phyloP scores from a whole-genome alignment of 2,797 vertebrate species.

The Pempheris klunzingeri region DNA sequence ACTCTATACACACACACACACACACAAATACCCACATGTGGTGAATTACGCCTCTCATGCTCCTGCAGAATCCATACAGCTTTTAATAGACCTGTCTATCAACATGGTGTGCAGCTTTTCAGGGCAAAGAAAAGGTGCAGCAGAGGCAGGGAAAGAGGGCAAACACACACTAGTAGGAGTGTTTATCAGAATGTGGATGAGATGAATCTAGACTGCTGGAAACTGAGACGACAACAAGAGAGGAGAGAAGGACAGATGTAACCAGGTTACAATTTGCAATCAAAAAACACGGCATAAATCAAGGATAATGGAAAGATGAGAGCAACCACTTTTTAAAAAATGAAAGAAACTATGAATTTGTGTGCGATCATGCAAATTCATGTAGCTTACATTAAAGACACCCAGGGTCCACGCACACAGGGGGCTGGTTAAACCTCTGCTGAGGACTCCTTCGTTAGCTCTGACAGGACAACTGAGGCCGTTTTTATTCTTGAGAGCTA shows the following conservation, averaged over 20 bases:
- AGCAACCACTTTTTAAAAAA: background rate
- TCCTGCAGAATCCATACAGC: constrained; percentile 24
- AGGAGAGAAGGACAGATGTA: constrained; percentile 7
- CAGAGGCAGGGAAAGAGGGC: background rate
- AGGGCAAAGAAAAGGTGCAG: background rate
- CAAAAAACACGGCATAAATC: background rate
- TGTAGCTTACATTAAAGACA: background rate
- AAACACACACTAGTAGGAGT: background rate
- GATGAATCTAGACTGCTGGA: background rate
- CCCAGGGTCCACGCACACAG: too few species aligned
- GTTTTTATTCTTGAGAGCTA: background rate
- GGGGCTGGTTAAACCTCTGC: background rate
- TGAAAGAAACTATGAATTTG: background rate
- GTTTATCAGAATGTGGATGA: background rate
- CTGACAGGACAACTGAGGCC: background rate
- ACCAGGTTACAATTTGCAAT: too few species aligned
- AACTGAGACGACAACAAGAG: background rate
- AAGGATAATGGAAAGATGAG: background rate
- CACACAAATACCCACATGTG: constrained; percentile 4
- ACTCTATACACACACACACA: background rate
- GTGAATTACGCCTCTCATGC: constrained; percentile 1
- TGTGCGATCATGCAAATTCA: background rate
- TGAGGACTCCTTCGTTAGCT: background rate
- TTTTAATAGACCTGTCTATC: constrained; percentile 73
- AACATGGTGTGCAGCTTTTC: constrained; percentile 21